phyloP scores from a whole-genome alignment of 2,113 vertebrate species.

The Cinclus cinclus region DNA sequence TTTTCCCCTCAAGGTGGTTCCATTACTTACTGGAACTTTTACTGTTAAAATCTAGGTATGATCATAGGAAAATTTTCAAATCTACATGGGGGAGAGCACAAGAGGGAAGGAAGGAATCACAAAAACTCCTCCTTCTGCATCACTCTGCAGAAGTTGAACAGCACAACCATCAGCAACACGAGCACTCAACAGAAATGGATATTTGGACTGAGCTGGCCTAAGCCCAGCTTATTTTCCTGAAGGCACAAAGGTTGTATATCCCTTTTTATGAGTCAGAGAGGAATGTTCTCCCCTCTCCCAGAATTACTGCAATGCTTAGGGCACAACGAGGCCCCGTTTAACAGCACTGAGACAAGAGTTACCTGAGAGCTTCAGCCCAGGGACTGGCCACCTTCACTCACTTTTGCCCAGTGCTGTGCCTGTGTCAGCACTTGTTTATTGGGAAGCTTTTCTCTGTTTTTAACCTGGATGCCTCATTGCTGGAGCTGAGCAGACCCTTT shows the following conservation, averaged over 20 bases:
- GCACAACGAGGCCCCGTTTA: background rate
- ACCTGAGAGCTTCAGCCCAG: background rate
- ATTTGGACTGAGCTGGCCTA: background rate
- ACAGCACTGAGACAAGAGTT: background rate
- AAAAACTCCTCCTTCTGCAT: background rate
- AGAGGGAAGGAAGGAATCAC: background rate
- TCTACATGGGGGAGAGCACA: background rate
- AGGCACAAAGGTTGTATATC: background rate
- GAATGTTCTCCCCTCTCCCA: background rate
- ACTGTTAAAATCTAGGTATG: background rate
- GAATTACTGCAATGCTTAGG: background rate
- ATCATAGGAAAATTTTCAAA: background rate
- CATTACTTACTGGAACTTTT: background rate
- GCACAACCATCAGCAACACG: background rate
- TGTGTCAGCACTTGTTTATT: background rate
- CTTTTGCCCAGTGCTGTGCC: background rate
- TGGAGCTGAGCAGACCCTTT: background rate
- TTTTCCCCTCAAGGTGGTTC: background rate
- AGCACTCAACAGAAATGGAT: background rate
- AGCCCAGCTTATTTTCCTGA: background rate
- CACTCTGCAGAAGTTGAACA: background rate
- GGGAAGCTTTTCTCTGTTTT: constrained; percentile 11
- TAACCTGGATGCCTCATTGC: background rate
- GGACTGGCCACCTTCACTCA: background rate
- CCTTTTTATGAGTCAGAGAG: background rate